Evolutionary conservation across 1,140 invertebrate species (phyloP).

Genomic region (Drosophila rhopaloa): DNA sequence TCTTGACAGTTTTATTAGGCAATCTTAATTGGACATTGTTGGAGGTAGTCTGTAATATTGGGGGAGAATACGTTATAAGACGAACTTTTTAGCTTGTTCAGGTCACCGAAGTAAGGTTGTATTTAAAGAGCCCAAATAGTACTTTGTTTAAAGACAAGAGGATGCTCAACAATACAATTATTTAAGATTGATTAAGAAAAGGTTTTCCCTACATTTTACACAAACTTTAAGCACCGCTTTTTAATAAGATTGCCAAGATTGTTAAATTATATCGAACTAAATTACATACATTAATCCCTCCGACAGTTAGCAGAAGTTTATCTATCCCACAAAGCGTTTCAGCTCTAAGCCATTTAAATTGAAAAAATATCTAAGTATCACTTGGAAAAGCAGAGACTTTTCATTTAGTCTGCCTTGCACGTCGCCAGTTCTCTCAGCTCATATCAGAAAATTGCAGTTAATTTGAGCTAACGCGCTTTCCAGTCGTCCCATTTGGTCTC

Average conservation of each 20-base stretch:
- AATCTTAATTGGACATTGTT: constrained; percentile 28
- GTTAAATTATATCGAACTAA: neutral
- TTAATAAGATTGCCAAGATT: neutral
- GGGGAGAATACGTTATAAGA: neutral
- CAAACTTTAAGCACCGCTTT: no score
- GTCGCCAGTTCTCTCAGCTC: constrained; percentile 23
- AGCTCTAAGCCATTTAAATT: neutral
- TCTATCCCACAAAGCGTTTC: neutral
- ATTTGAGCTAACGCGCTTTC: constrained; percentile 76
- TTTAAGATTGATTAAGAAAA: no score
- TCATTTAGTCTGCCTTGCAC: constrained; percentile 21
- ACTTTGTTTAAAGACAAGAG: no score
- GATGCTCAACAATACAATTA: no score
- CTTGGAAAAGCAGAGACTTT: neutral
- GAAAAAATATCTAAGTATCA: constrained; percentile 6
- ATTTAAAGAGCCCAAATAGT: no score
- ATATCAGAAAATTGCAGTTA: constrained; percentile 76
- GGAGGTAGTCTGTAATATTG: neutral
- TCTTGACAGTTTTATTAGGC: constrained; percentile 31
- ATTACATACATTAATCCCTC: neutral
- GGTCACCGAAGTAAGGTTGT: no score
- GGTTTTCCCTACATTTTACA: no score
- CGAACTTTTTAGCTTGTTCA: neutral
- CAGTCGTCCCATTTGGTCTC: constrained; percentile 51
- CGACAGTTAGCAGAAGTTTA: neutral